Evolutionary conservation across 2,797 vertebrate species (phyloP), one percentile per base, ranked within the genome.

Genomic region (Xenopus petersii): DNA sequence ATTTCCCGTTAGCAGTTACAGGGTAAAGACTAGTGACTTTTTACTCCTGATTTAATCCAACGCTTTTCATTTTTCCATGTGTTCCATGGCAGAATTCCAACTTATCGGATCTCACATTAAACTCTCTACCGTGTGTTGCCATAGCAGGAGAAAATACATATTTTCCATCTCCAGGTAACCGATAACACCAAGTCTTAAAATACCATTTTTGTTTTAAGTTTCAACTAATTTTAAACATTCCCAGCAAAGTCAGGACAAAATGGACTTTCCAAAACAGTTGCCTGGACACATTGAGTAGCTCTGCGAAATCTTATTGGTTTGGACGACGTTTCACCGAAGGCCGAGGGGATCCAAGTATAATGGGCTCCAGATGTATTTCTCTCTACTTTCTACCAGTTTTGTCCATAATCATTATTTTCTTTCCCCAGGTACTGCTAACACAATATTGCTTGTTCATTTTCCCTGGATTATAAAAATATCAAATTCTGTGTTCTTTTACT

Each of bases 141-240:
- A 89, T 30, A 88, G 85, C 86, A 87, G 78, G 83, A 81, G 63
- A 64, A 83, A 88, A 88, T 51, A 42, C 82, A 87, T 59, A 58
- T 7, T 71, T 69, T 79, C 64, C 61, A 83, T 85, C 74, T 82
- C 86, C 80, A 84, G 83, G 88, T 88, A 86, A 89, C 82, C 1
- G 15, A 80, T 74, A 82, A 81, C 78, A 85, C 58, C 64, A 78
- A 84, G 80, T 83, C 80, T 79, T 85, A 80, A 85, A 82, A 84
- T 81, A 84, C 33, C 76, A 55, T 67, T 51, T 9, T 81, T 87
- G 70, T 80, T 85, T 80, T 80, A 77, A 51, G 62, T 82, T 84
- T 80, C 67, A 67, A 78, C 75, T 79, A 70, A 82, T 85, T 86
- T 80, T 79, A 79, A 82, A 79, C 83, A 80, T 79, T 84, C 69